Base-by-base conservation (phyloP, 2,797 vertebrate species). In the Poeciliopsis presidionis region DNA sequence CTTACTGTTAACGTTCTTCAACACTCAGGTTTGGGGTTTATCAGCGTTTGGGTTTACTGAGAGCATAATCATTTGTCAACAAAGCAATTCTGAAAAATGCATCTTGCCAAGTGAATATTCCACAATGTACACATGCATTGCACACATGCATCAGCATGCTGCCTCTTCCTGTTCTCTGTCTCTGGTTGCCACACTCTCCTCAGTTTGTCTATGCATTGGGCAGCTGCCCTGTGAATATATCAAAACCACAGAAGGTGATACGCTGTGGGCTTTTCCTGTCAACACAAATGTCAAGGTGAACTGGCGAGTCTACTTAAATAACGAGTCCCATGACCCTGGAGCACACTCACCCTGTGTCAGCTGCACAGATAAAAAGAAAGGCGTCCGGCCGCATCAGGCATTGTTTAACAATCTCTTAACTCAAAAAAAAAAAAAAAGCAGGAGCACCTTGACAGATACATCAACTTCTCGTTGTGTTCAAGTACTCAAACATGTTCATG, bases 231-330 rank as follows among this genome's bases (percentile, higher is more conserved):
- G 92, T 92, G 94, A 95, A 92, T 92, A 89, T 94, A 95, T 95
- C 94, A 91, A 73, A 51, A 85, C 85, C 75, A 82, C 92, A 91
- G 95, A 95, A 96, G 93, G 84, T 91, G 94, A 96, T 96, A 92
- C 87, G 88, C 89, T 82, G 80, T 82, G 83, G 90, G 82, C 92
- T 93, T 92, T 95, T 95, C 95, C 95, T 96, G 95, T 96, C 95
- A 95, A 91, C 94, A 89, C 91, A 91, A 87, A 95, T 90, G 92
- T 95, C 95, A 96, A 96, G 95, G 95, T 96, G 95, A 96, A 96
- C 94, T 94, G 94, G 92, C 90, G 87, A 90, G 92, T 84, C 93
- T 90, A 91, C 91, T 95, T 95, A 95, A 96, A 96, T 96, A 95
- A 94, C 94, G 79, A 76, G 69, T 88, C 85, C 82, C 51, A 51